phyloP scores from a whole-genome alignment of 2,797 vertebrate species.

The Bradypus variegatus region DNA sequence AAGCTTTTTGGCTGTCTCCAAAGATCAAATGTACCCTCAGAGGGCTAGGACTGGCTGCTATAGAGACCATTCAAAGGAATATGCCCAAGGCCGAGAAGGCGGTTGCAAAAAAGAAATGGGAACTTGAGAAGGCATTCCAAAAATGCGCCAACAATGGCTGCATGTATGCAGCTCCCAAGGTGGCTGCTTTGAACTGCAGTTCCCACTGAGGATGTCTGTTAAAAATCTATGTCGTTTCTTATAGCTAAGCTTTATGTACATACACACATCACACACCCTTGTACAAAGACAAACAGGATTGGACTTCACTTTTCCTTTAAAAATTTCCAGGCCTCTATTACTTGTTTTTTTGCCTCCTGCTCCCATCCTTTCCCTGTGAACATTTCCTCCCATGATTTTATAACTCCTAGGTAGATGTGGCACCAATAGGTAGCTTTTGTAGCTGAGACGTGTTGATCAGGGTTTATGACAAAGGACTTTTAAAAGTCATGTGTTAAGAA shows the following conservation, averaged over 20 bases:
- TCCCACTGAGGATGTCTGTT: neutral
- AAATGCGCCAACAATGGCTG: neutral
- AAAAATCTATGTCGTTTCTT: neutral
- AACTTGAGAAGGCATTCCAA: conserved; percentile 40
- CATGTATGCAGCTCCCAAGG: neutral
- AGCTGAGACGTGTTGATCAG: neutral
- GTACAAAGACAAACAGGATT: neutral
- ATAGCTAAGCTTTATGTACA: neutral
- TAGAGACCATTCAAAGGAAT: conserved; percentile 40
- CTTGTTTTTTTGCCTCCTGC: neutral
- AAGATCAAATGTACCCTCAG: conserved; percentile 47
- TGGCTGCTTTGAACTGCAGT: neutral
- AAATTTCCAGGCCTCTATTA: neutral
- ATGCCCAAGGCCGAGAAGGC: conserved; percentile 18
- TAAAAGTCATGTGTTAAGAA: neutral
- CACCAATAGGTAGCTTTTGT: neutral
- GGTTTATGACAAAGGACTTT: neutral
- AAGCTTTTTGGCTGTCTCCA: conserved; percentile 26
- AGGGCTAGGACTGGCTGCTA: conserved; percentile 25
- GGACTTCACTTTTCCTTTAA: neutral
- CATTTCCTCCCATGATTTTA: neutral
- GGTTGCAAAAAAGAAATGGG: neutral
- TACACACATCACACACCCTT: neutral
- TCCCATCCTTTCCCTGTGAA: neutral
- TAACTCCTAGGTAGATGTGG: neutral